A percentile compares a stretch with the other conserved stretches of the same genome.
These are phyloP conservation scores for Cebus imitator DNA, from an alignment of 2,113 vertebrate species.

Conservation along the genomic window DNA sequence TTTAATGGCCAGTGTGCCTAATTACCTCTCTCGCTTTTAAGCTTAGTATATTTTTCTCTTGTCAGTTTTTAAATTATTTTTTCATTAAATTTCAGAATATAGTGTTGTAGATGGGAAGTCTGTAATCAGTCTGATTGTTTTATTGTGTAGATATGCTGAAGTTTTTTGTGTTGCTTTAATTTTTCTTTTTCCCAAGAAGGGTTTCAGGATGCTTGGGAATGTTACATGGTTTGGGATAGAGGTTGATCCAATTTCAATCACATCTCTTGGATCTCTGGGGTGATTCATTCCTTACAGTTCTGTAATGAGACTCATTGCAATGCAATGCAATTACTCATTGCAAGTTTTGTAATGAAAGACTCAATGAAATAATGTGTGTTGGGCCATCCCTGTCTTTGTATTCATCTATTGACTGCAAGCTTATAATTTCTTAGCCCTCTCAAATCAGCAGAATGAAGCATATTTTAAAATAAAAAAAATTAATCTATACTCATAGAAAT, in stretches of 20 bases:
- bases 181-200: not conserved
- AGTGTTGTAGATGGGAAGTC: not conserved
- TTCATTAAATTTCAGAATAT: not conserved
- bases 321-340: too few species aligned
- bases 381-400: not conserved
- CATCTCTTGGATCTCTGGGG: not conserved
- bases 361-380: not conserved
- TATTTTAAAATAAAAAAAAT: not conserved
- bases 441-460: not conserved
- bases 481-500: not conserved
- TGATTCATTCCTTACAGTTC: not conserved
- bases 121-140: not conserved
- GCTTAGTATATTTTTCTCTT: accelerated
- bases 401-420: not conserved
- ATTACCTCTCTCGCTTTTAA: not conserved
- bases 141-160: accelerated
- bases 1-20: not conserved
- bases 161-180: not conserved
- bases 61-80: not conserved
- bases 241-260: not conserved
- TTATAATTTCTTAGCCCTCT: not conserved
- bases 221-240: not conserved
- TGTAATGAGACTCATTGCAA: too few species aligned
- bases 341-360: not conserved
- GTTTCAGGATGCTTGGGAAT: not conserved